A percentile compares a stretch with the other conserved stretches of the same genome.
Evolutionary conservation across 2,888 invertebrate species (phyloP).

Genomic region (Parnassius mnemosyne): DNA sequence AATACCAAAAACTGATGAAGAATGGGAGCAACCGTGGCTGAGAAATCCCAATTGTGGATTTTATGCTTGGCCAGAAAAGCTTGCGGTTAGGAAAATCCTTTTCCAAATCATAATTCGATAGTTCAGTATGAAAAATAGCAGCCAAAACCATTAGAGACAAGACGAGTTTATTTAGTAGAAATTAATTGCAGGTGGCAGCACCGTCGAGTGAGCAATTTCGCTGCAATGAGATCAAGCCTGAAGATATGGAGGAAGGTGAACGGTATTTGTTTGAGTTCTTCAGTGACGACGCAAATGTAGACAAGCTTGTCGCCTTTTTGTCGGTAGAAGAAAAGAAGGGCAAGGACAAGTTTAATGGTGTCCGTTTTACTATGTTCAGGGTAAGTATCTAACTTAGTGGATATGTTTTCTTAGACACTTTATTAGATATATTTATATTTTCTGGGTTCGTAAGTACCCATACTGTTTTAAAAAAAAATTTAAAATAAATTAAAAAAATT

Average conservation of each 20-base stretch:
- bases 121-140: too few relatives aligned
- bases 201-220: slow-evolving; percentile 83
- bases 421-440: too few relatives aligned
- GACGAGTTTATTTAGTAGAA: slow-evolving; percentile 10
- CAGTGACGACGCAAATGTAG: slow-evolving; percentile 82
- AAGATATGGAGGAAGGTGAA: slow-evolving; percentile 83
- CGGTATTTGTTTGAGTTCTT: slow-evolving; percentile 85
- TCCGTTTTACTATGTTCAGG: slow-evolving; percentile 86
- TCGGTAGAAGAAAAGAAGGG: slow-evolving; percentile 93
- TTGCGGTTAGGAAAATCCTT: slow-evolving; percentile 70
- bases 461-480: too few relatives aligned
- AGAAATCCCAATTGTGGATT: slow-evolving; percentile 85
- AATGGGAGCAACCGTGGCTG: slow-evolving; percentile 87
- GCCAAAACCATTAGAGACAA: too few relatives aligned
- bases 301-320: slow-evolving; percentile 85
- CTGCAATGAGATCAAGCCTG: slow-evolving; percentile 69
- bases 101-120: not conserved
- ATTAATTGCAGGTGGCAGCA: slow-evolving; percentile 80
- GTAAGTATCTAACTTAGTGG: slow-evolving; percentile 54
- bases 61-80: slow-evolving; percentile 77
- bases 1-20: slow-evolving; percentile 82
- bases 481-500: too few relatives aligned
- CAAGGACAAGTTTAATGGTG: slow-evolving; percentile 87
- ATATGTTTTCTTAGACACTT: too few relatives aligned
- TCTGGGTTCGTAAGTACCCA: too few relatives aligned